Conservation (phyloP, 2,888 invertebrate species). For the Notodonta dromedarius region DNA sequence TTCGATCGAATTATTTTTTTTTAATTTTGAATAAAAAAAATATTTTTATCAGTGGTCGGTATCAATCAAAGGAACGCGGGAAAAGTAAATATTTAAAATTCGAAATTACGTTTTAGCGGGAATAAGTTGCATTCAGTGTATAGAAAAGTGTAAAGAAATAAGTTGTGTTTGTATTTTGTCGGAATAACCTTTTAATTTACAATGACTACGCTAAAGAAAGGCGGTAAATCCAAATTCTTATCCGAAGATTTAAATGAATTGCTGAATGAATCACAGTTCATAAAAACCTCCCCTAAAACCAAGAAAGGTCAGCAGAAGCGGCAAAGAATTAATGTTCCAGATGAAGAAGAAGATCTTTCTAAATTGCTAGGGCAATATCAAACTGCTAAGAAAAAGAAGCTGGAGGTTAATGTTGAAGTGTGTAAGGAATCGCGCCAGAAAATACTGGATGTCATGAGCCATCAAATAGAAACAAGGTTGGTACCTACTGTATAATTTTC, state of each 20-base stretch:
- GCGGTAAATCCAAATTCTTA: slow-evolving; percentile 55
- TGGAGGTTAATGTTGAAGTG: slow-evolving; percentile 46
- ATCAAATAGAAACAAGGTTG: slow-evolving; percentile 66
- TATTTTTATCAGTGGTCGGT: too few species aligned
- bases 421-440: slow-evolving; percentile 64
- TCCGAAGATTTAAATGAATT: slow-evolving; percentile 59
- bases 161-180: too few species aligned
- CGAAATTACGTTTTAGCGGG: background rate
- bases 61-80: background rate
- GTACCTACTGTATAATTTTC: slow-evolving; percentile 3
- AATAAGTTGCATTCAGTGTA: background rate
- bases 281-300: slow-evolving; percentile 54
- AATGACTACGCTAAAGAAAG: slow-evolving; percentile 60
- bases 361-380: slow-evolving; percentile 53
- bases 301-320: slow-evolving; percentile 57
- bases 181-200: background rate
- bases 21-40: background rate
- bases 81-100: slow-evolving; percentile 22
- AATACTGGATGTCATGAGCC: slow-evolving; percentile 59
- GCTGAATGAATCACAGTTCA: slow-evolving; percentile 57
- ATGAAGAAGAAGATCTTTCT: slow-evolving; percentile 55
- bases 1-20: background rate
- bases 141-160: too few species aligned
- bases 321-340: slow-evolving; percentile 37
- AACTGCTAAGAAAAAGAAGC: slow-evolving; percentile 59